These are phyloP conservation scores for Cotesia chilonis DNA, from an alignment of 1,140 invertebrate species.

Conservation along the genomic window DNA sequence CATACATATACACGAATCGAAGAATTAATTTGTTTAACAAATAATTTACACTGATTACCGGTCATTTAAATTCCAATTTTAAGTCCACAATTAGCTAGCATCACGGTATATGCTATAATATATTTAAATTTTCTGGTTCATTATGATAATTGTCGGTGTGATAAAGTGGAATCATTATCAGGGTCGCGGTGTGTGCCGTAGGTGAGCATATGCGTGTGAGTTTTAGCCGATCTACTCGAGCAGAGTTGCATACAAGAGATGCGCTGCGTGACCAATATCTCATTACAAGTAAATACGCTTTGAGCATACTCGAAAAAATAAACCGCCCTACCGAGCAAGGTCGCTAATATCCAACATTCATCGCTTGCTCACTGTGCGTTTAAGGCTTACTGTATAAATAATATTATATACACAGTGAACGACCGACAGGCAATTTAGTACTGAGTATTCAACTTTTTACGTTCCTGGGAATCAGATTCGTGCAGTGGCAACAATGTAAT, in stretches of 20 bases:
- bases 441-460: not conserved
- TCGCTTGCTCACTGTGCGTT: too few relatives aligned
- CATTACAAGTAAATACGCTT: too few relatives aligned
- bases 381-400: not conserved
- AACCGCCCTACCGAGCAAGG: too few relatives aligned
- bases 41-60: conserved; percentile 44
- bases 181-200: conserved; percentile 40
- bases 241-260: too few relatives aligned
- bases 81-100: conserved; percentile 54
- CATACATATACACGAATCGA: not conserved
- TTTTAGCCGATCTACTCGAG: too few relatives aligned
- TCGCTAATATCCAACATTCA: too few relatives aligned
- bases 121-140: conserved; percentile 52
- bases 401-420: too few relatives aligned
- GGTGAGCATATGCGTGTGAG: conserved; percentile 27
- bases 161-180: conserved; percentile 23
- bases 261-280: too few relatives aligned
- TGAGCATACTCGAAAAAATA: too few relatives aligned
- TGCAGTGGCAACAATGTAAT: conserved; percentile 10
- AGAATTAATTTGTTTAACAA: conserved; percentile 12
- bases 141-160: conserved; percentile 54
- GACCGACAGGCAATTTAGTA: too few relatives aligned
- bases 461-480: not conserved
- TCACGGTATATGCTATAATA: conserved; percentile 42
- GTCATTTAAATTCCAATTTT: conserved; percentile 41